Evolutionary conservation across 2,888 invertebrate genomes (phyloP).

Genomic region (Tiliacea citrago): DNA sequence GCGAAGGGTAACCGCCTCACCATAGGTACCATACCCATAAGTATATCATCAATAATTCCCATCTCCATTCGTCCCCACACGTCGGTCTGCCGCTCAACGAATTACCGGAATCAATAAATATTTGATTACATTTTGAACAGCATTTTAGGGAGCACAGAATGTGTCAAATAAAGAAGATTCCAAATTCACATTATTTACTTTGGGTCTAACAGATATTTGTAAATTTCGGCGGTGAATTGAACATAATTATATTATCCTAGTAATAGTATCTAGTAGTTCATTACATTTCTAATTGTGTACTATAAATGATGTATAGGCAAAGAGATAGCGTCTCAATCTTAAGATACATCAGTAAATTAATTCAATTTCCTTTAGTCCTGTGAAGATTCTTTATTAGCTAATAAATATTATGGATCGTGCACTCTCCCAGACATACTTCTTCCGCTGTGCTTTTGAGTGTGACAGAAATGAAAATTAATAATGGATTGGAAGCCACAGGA

Average conservation of each 20-base stretch:
- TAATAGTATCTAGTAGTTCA: no score
- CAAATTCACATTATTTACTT: slow-evolving; percentile 53
- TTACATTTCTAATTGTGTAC: slow-evolving; percentile 13
- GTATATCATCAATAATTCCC: slow-evolving; percentile 75
- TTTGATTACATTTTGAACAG: slow-evolving; percentile 74
- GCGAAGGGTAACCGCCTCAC: slow-evolving; percentile 49
- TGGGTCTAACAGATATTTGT: slow-evolving; percentile 39
- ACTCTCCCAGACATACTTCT: slow-evolving; percentile 44
- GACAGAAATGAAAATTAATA: slow-evolving; percentile 56
- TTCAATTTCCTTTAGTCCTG: slow-evolving; percentile 21
- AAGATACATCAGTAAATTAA: slow-evolving; percentile 27
- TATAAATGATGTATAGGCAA: background rate
- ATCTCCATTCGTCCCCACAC: slow-evolving; percentile 69
- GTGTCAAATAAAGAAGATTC: slow-evolving; percentile 61
- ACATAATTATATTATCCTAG: no score
- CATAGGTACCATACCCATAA: slow-evolving; percentile 50
- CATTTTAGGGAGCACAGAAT: slow-evolving; percentile 67
- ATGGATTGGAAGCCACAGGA: slow-evolving; percentile 60
- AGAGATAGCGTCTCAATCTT: slow-evolving; percentile 25
- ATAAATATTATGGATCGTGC: slow-evolving; percentile 40
- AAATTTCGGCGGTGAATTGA: slow-evolving; percentile 26
- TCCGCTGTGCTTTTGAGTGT: slow-evolving; percentile 50
- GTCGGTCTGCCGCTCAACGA: slow-evolving; percentile 70
- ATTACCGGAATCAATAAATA: slow-evolving; percentile 80
- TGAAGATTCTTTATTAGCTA: slow-evolving; percentile 17